Evolutionary conservation across 1,140 invertebrate genomes (phyloP).

Genomic region (Scaptomyza graminum): DNA sequence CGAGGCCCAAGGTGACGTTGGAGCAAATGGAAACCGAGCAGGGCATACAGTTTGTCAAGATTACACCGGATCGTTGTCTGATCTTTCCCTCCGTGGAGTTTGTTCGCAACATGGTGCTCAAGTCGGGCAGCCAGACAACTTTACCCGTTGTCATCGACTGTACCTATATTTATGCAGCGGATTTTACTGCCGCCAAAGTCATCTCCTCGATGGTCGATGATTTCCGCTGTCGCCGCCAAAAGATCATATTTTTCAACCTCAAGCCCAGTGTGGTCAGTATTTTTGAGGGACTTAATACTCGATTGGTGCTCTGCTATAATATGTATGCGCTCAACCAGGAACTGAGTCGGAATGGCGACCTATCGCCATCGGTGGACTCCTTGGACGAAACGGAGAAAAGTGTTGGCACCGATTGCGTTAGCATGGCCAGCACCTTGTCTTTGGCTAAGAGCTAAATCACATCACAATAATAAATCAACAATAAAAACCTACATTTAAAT

Average conservation of each 20-base stretch:
- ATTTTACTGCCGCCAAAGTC: slow-evolving; percentile 92
- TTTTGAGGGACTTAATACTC: slow-evolving; percentile 89
- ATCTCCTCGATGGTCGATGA: slow-evolving; percentile 89
- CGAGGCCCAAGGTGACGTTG: slow-evolving; percentile 92
- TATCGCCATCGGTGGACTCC: slow-evolving; percentile 48
- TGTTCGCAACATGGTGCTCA: slow-evolving; percentile 91
- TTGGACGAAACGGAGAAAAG: slow-evolving; percentile 43
- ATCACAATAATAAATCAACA: too few species aligned
- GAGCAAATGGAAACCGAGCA: slow-evolving; percentile 88
- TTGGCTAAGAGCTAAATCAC: slow-evolving; percentile 13
- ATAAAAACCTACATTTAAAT: too few species aligned
- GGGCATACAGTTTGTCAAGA: slow-evolving; percentile 89
- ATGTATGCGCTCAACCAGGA: slow-evolving; percentile 88
- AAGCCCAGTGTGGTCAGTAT: slow-evolving; percentile 91
- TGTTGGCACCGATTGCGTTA: slow-evolving; percentile 53
- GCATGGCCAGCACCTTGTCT: slow-evolving; percentile 58
- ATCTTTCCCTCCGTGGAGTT: slow-evolving; percentile 96
- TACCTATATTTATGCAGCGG: slow-evolving; percentile 92
- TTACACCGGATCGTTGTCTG: slow-evolving; percentile 93
- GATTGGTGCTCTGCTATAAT: slow-evolving; percentile 90
- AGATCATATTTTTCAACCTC: slow-evolving; percentile 91
- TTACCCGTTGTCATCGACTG: slow-evolving; percentile 93
- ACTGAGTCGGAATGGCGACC: slow-evolving; percentile 82
- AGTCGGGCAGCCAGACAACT: slow-evolving; percentile 87
- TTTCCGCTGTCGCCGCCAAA: slow-evolving; percentile 88